Evolutionary conservation across 2,888 invertebrate genomes (phyloP).

Genomic region (Hyposoter didymator): DNA sequence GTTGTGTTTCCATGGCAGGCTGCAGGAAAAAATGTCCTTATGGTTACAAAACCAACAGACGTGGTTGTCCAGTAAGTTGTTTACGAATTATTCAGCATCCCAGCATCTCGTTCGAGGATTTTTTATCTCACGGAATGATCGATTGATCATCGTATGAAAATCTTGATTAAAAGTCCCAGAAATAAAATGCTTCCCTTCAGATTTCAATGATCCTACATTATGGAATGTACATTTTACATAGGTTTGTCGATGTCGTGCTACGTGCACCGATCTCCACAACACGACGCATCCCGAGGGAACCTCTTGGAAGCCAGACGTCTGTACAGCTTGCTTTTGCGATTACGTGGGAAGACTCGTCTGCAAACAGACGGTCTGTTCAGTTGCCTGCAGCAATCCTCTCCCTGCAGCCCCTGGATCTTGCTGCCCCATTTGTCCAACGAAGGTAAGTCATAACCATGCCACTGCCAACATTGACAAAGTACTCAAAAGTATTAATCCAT

Average conservation of each 20-base stretch:
- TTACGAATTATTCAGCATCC: neutral
- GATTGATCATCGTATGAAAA: neutral
- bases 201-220: neutral
- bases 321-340: constrained; percentile 80
- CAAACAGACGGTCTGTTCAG: constrained; percentile 80
- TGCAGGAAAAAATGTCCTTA: constrained; percentile 79
- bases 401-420: constrained; percentile 78
- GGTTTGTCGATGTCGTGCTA: constrained; percentile 79
- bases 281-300: constrained; percentile 78
- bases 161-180: neutral
- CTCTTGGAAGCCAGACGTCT: constrained; percentile 79
- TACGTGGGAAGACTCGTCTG: constrained; percentile 78
- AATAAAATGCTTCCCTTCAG: neutral
- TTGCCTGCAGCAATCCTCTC: constrained; percentile 77
- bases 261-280: constrained; percentile 79
- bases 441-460: constrained; percentile 72
- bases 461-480: neutral
- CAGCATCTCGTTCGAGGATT: neutral
- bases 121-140: neutral
- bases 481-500: neutral
- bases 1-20: constrained; percentile 73
- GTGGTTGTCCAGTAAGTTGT: constrained; percentile 78
- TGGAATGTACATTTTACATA: constrained; percentile 63
- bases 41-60: constrained; percentile 79
- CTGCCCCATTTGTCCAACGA: constrained; percentile 80